Base-by-base conservation (phyloP, 37 sponge, comb jelly and placozoan species). In the Haliclona indistincta region DNA sequence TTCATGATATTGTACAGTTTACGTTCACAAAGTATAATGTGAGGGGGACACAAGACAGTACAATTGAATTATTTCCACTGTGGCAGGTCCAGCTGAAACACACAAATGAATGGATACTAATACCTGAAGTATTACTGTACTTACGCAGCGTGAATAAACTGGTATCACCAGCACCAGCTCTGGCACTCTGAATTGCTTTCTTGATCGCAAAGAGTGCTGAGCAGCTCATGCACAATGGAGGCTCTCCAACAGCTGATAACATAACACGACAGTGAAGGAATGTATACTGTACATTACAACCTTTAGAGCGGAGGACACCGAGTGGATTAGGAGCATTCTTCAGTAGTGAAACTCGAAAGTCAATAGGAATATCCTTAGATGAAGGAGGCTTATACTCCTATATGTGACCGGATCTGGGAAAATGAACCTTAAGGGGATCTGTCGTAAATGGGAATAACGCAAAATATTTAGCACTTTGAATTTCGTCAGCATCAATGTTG, bases 331-430 rank as follows among this genome's bases (percentile, higher is more conserved):
- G 87, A 26, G 91, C 87, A 74, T 91, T 66, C 60, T 86, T 86
- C 52, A 91, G 63, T 36, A 91, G 58, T 2, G 71, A 72, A 29
- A 91, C 78, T 66, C 91, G 40, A 35, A 86, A 86, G 47, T 88
- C 89, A 70, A 86, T 78, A 6, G 88, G 86, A 19, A 87, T 87
- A 56, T 86, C 88, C 43, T 91, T 83, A 22, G 74, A 63, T 4
- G 84, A 72, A 23, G 93, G 93, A 43, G 93, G 93, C 66, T 87
- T 91, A 67, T 91, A 91, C 34, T 83, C 84, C 93, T 91, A 68
- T 11, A 43, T 22, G 15, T 0, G 3, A 35, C n/a, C n/a, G n/a
- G n/a, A n/a, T n/a, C n/a, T n/a, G n/a, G n/a, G n/a, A n/a, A n/a
- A n/a, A n/a, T n/a, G n/a, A n/a, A n/a, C n/a, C n/a, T n/a, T n/a